Conservation (phyloP, 2,888 invertebrate species). For the Drosophila dives region DNA sequence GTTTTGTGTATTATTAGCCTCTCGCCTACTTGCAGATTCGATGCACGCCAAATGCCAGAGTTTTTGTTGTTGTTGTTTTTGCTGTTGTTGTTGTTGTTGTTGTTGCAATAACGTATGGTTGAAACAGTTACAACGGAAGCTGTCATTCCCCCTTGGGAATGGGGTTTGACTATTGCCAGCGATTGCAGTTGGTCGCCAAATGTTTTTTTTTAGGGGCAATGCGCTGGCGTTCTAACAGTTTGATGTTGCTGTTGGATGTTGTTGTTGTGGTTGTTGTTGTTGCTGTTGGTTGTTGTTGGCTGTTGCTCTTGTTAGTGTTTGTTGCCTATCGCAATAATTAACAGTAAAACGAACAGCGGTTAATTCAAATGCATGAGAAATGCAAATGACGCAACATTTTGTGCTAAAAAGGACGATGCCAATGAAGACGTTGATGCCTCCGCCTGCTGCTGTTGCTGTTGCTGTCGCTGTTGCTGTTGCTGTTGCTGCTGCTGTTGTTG, state of each 20-base stretch:
- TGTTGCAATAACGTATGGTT: slow-evolving; percentile 77
- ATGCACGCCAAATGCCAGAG: slow-evolving; percentile 78
- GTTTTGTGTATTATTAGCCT: slow-evolving; percentile 79
- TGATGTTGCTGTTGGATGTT: slow-evolving; percentile 26
- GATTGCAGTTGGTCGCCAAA: slow-evolving; percentile 41
- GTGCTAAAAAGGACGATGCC: slow-evolving; percentile 65
- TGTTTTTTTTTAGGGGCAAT: slow-evolving; percentile 27
- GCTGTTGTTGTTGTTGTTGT: slow-evolving; percentile 51
- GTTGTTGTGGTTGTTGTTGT: slow-evolving; percentile 22
- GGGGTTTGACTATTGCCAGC: slow-evolving; percentile 54
- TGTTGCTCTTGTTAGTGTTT: slow-evolving; percentile 50
- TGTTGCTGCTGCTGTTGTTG: background rate
- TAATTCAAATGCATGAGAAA: slow-evolving; percentile 80
- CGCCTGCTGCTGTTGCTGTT: slow-evolving; percentile 16
- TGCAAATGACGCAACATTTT: slow-evolving; percentile 74
- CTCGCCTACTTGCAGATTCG: slow-evolving; percentile 82
- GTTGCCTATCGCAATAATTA: slow-evolving; percentile 77
- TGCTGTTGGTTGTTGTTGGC: slow-evolving; percentile 3
- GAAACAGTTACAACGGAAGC: slow-evolving; percentile 80
- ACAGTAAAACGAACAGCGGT: slow-evolving; percentile 77
- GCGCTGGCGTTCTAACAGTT: slow-evolving; percentile 46
- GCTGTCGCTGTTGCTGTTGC: background rate
- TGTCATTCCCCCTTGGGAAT: slow-evolving; percentile 79
- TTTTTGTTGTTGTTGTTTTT: slow-evolving; percentile 37
- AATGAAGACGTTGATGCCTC: slow-evolving; percentile 65